Evolutionary conservation across 2,113 vertebrate species (phyloP).

Genomic region (Crotalus viridis): DNA sequence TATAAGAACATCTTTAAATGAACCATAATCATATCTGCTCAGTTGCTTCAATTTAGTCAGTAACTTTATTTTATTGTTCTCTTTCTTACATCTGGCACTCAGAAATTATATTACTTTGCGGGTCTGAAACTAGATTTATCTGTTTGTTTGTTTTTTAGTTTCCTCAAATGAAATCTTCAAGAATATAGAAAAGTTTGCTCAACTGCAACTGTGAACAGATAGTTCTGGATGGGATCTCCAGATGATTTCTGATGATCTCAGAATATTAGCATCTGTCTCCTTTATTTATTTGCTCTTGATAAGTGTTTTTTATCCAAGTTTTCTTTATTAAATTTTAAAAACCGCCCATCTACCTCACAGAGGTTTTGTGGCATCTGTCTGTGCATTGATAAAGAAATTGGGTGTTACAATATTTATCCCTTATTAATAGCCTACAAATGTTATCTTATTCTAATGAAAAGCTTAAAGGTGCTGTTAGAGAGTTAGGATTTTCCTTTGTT

Average conservation of each 20-base stretch:
- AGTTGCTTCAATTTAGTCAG: neutral
- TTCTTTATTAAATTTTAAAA: too few species aligned
- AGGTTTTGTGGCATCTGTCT: neutral
- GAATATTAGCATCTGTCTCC: neutral
- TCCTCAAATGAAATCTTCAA: neutral
- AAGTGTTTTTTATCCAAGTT: too few species aligned
- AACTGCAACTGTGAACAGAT: neutral
- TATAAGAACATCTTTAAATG: neutral
- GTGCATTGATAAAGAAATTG: neutral
- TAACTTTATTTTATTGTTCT: neutral
- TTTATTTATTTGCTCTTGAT: neutral
- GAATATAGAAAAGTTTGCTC: neutral
- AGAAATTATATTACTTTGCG: neutral
- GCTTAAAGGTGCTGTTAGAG: too few species aligned
- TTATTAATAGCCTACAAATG: too few species aligned
- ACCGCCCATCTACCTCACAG: too few species aligned
- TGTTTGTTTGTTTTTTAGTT: too few species aligned
- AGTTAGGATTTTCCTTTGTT: too few species aligned
- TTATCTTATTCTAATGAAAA: too few species aligned
- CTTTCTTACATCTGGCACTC: neutral
- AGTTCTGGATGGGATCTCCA: neutral
- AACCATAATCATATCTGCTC: neutral
- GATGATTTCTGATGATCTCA: neutral
- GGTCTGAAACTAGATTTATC: neutral
- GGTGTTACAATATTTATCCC: neutral